These are phyloP conservation scores for Spodoptera picta DNA, from an alignment of 2,888 invertebrate species.

Conservation along the genomic window DNA sequence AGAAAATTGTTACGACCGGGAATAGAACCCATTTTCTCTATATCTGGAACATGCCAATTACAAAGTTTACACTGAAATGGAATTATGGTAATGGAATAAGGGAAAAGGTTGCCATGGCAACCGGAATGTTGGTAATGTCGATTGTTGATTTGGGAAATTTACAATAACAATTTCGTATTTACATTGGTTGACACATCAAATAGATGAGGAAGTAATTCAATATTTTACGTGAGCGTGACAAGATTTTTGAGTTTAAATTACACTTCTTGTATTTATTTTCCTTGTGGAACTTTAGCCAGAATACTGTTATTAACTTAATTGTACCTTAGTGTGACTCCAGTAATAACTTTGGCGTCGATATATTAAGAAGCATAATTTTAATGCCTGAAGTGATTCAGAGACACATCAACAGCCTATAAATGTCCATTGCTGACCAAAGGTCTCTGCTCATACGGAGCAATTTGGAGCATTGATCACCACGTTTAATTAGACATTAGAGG, in stretches of 20 bases:
- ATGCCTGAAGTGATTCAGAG: too few species aligned
- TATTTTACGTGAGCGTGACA: background rate
- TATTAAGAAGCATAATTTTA: too few species aligned
- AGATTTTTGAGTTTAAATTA: conserved; percentile 1
- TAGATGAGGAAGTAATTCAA: background rate
- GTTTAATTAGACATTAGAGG: too few species aligned
- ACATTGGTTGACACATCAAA: conserved; percentile 22
- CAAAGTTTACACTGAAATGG: conserved; percentile 60
- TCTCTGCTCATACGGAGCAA: too few species aligned
- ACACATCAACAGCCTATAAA: too few species aligned
- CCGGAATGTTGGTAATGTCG: background rate
- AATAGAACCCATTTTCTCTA: conserved; percentile 38
- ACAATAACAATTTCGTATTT: conserved; percentile 47
- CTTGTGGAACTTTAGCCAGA: too few species aligned
- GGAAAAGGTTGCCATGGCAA: conserved; percentile 25
- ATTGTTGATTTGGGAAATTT: conserved; percentile 33
- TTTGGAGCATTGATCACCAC: too few species aligned
- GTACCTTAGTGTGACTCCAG: too few species aligned
- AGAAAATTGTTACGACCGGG: too few species aligned
- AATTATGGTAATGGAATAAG: conserved; percentile 56
- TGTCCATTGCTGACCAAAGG: too few species aligned
- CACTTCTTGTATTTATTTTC: conserved; percentile 3
- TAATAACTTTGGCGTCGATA: too few species aligned
- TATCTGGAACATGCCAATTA: conserved; percentile 58
- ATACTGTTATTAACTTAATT: too few species aligned